Conservation (phyloP, 2,888 invertebrate genomes). For the Holacanthella duospinosa region DNA sequence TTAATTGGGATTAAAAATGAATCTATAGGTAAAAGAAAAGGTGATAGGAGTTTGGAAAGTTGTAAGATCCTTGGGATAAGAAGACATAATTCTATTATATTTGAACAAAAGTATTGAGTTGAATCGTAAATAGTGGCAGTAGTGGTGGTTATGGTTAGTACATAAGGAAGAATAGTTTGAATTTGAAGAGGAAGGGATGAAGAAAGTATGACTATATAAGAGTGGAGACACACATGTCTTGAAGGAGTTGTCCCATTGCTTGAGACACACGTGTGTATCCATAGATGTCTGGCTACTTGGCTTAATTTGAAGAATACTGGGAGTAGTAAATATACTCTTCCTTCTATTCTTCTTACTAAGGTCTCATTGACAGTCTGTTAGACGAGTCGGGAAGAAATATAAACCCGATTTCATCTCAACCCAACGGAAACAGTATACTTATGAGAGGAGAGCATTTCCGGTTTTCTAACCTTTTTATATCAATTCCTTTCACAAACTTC, state of each 20-base stretch:
- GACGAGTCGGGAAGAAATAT: not conserved
- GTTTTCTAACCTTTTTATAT: constrained; percentile 2
- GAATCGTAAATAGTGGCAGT: too few relatives aligned
- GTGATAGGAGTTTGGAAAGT: too few relatives aligned
- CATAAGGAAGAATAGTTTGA: too few relatives aligned
- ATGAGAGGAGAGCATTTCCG: constrained; percentile 1
- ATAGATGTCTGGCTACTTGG: not conserved
- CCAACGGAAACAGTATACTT: not conserved
- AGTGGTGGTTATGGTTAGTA: too few relatives aligned
- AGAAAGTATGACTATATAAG: too few relatives aligned
- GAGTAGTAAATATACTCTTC: not conserved
- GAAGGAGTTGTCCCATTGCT: not conserved
- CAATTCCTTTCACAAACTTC: not conserved
- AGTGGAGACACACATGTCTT: too few relatives aligned
- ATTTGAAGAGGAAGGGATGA: too few relatives aligned
- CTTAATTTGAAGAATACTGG: not conserved
- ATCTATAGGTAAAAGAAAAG: not conserved
- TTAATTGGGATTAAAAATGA: not conserved
- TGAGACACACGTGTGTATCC: not conserved
- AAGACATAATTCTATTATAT: too few relatives aligned
- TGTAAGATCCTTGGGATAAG: too few relatives aligned
- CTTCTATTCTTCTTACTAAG: not conserved
- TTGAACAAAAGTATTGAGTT: too few relatives aligned
- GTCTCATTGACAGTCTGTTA: constrained; percentile 4
- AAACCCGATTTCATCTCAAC: not conserved